Evolutionary conservation across 2,797 vertebrate species (phyloP), one percentile per base, ranked within the genome.

Genomic region (Cyclura pinguis): DNA sequence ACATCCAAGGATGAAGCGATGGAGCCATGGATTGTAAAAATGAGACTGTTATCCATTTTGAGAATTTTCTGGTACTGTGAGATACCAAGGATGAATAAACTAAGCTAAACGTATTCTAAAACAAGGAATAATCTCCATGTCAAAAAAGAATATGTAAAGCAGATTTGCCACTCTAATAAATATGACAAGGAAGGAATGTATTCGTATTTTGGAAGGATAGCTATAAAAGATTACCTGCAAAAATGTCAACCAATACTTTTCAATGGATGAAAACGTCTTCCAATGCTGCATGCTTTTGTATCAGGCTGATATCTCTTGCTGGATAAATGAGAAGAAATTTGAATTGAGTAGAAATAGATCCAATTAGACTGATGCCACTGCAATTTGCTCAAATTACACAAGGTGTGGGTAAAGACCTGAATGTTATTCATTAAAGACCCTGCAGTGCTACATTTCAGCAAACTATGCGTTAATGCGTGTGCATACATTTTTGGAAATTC

Each of bases 251-350:
- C 8, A 62, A 77, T 18, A 22, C 7, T 59, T 59, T 47, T 27
- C 27, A 72, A 84, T 16, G 50, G 50, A 35, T 35, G n/a, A 35
- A 50, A 80, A 73, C 29, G 35, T 50, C 22, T 84, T 80, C 52
- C 57, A 18, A 85, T 73, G 18, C 29, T n/a, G 1, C 72, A 59
- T 80, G 27, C 10, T 64, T 14, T 16, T n/a, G 20, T 85, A 35
- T 55, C 27, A 20, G 16, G 32, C 8, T 83, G n/a, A 13, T n/a
- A 76, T 50, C 1, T 35, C 16, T 72, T 38, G 86, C 35, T 62
- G 55, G 52, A 88, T 14, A 87, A 76, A 55, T 57, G 59, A 78
- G 64, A 42, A 35, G 47, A 84, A 84, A 80, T 84, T 73, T 80
- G 38, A 7, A 73, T 80, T 12, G 86, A 16, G 29, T 50, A 27